Conservation (phyloP, 2,113 vertebrate species). For the Tragulus kanchil region DNA sequence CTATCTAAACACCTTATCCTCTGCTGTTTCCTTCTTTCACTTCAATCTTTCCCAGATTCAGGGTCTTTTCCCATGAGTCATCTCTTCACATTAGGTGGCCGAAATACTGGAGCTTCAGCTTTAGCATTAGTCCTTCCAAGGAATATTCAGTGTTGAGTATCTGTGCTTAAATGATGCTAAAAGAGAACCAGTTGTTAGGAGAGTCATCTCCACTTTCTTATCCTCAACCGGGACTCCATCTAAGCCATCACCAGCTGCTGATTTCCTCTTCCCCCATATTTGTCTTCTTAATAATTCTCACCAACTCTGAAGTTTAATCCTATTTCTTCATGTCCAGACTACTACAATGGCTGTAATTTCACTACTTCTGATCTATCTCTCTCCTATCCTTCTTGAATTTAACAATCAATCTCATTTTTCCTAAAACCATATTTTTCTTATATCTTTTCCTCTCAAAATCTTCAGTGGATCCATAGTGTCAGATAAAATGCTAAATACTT, state of each 20-base stretch:
- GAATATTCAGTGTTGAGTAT: not conserved
- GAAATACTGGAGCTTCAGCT: not conserved
- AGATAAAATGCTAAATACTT: conserved; percentile 18
- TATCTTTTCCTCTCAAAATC: not conserved
- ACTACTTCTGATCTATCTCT: not conserved
- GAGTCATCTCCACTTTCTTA: not conserved
- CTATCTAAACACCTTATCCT: not conserved
- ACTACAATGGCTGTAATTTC: not conserved
- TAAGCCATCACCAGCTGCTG: fast-evolving
- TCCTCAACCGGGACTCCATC: fast-evolving
- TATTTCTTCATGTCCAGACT: not conserved
- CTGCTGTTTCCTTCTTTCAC: not conserved
- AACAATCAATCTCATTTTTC: not conserved
- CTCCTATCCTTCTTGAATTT: not conserved
- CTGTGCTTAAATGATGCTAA: not conserved
- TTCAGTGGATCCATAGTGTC: not conserved
- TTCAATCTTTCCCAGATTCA: not conserved
- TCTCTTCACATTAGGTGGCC: not conserved
- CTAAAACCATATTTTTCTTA: not conserved
- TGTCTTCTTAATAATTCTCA: not conserved
- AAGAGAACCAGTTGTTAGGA: not conserved
- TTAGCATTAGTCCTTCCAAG: not conserved
- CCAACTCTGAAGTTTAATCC: not conserved
- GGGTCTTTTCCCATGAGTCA: not conserved
- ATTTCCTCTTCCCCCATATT: fast-evolving